Percentiles rank a stretch among this genome's conserved stretches.
phyloP scores from a whole-genome alignment of 2,888 invertebrate genomes.

The Xestia c-nigrum region DNA sequence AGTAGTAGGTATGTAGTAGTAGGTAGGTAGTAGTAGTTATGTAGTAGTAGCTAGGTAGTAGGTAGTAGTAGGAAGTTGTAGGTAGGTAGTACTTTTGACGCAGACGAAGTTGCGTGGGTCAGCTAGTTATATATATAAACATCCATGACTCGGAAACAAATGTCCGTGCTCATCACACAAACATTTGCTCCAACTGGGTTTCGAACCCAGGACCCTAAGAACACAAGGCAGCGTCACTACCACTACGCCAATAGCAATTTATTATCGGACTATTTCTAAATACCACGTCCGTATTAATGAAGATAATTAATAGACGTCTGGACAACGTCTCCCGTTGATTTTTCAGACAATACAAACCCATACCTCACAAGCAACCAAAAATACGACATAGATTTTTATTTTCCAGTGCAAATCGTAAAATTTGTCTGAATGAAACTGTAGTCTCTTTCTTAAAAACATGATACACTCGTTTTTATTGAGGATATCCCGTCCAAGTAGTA shows the following conservation, averaged over 20 bases:
- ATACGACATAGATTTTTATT: neutral
- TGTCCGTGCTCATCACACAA: too few relatives aligned
- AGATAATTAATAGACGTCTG: neutral
- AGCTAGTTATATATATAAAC: too few relatives aligned
- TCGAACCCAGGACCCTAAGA: too few relatives aligned
- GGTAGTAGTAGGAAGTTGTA: too few relatives aligned
- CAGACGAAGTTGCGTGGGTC: too few relatives aligned
- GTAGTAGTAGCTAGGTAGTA: too few relatives aligned
- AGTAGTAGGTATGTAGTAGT: too few relatives aligned
- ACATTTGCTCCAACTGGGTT: too few relatives aligned
- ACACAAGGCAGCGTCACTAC: too few relatives aligned
- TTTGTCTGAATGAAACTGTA: slow-evolving; percentile 11
- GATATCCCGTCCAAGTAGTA: slow-evolving; percentile 57
- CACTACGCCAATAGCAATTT: neutral
- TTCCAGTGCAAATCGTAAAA: slow-evolving; percentile 33
- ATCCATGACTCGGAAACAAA: too few relatives aligned
- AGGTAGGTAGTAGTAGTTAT: too few relatives aligned
- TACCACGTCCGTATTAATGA: neutral
- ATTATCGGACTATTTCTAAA: neutral
- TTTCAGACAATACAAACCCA: neutral
- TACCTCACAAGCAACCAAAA: neutral
- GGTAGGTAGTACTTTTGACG: too few relatives aligned
- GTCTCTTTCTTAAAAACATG: slow-evolving; percentile 37
- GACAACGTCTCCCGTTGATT: neutral
- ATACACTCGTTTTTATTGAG: slow-evolving; percentile 50